Base-by-base conservation (phyloP, 2,797 vertebrate genomes). In the Bovichtus variegatus region DNA sequence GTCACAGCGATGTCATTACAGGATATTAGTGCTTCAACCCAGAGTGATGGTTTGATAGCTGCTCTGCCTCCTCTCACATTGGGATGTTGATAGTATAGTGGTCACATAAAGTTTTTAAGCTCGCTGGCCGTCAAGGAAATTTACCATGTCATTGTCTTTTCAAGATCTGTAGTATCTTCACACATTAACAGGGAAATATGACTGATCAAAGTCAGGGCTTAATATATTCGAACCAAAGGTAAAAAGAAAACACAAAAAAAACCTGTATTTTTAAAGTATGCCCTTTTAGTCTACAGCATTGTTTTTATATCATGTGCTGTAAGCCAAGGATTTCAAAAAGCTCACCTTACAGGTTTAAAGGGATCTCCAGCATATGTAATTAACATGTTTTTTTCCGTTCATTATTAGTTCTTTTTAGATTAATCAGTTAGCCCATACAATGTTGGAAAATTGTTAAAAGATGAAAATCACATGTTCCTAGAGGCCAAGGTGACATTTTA, bases 21-120 rank as follows among this genome's bases (percentile, higher is more conserved):
- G 93, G 91, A 91, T 95, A 95, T 95, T 94, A 95, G 92, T 91
- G 93, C 93, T 95, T 91, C 83, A 92, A 91, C 93, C 93, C 93
- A 89, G 90, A 91, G 91, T 93, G 89, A 2, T 83, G 92, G 94
- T 92, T 95, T 96, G 92, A 93, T 89, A 74, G 92, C 93, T 90
- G 89, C 92, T 90, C 93, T 90, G 93, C 90, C 92, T 92, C 85
- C 49, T 95, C 91, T 90, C 93, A 95, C 92, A 94, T 94, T 91
- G 92, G 93, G 92, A 95, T 87, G 69, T 13, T 74, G 68, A 72
- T 71, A 53, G 31, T 21, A 29, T 34, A 16, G 8, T 65, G 25
- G 74, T 81, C n/a, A 71, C 46, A 72, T 59, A 25, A 60, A 78
- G 50, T 71, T 78, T 36, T 72, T 49, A 61, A 43, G 62, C 61